phyloP scores from a whole-genome alignment of 2,888 invertebrate genomes.

The Bhutanitis thaidina region DNA sequence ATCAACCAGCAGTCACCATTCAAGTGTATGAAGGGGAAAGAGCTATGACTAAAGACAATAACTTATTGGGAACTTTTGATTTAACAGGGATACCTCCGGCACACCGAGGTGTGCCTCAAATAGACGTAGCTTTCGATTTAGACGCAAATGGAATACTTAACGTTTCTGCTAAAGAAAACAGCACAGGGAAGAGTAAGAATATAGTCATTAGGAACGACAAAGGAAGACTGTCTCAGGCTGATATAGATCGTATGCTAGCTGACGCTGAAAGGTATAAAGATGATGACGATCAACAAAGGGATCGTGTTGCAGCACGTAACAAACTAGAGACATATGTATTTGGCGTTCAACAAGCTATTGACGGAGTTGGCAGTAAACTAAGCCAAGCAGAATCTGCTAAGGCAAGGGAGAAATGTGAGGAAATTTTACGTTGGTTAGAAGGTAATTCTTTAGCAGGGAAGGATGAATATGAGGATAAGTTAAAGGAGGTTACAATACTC shows the following conservation, averaged over 20 bases:
- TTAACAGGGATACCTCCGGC: slow-evolving; percentile 84
- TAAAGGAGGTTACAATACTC: slow-evolving; percentile 38
- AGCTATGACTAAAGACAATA: slow-evolving; percentile 88
- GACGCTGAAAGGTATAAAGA: slow-evolving; percentile 86
- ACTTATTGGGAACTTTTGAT: slow-evolving; percentile 82
- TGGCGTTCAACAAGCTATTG: slow-evolving; percentile 82
- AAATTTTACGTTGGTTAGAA: slow-evolving; percentile 83
- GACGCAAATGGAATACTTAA: slow-evolving; percentile 90
- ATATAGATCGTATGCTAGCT: slow-evolving; percentile 90
- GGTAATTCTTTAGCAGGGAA: slow-evolving; percentile 83
- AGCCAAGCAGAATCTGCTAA: slow-evolving; percentile 78
- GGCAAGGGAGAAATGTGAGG: slow-evolving; percentile 74
- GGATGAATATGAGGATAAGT: slow-evolving; percentile 83
- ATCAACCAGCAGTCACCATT: slow-evolving; percentile 86
- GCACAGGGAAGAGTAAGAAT: slow-evolving; percentile 84
- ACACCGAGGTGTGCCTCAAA: slow-evolving; percentile 83
- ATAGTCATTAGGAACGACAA: slow-evolving; percentile 91
- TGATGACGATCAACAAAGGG: slow-evolving; percentile 84
- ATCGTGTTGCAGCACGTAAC: slow-evolving; percentile 84
- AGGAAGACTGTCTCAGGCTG: slow-evolving; percentile 88
- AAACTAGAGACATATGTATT: slow-evolving; percentile 85
- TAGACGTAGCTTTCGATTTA: slow-evolving; percentile 85
- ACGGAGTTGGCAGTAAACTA: slow-evolving; percentile 80
- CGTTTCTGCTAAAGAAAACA: slow-evolving; percentile 87
- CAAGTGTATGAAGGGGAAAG: slow-evolving; percentile 89